Conservation (phyloP, 2,113 vertebrate genomes). For the Toxostoma redivivum region DNA sequence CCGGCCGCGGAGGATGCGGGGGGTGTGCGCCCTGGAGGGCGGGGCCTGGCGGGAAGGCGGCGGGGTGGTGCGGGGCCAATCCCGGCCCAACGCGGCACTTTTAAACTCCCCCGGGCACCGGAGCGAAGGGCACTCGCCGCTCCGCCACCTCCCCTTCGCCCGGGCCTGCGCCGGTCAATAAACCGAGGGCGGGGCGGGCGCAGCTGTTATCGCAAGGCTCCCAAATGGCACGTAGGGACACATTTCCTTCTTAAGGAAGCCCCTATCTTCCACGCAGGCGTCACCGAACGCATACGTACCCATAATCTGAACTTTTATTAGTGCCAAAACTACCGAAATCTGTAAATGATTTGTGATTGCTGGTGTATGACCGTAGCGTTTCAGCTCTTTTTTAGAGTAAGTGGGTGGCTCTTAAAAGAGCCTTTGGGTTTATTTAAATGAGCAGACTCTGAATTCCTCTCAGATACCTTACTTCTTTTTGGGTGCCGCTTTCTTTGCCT, state of each 20-base stretch:
- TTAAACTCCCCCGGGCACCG: background rate
- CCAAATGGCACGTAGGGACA: accelerated
- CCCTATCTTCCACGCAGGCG: accelerated
- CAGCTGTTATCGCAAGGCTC: accelerated
- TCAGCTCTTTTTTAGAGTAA: background rate
- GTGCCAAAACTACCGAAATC: accelerated
- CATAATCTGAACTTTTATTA: accelerated
- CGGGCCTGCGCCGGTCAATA: accelerated
- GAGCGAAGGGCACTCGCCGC: accelerated
- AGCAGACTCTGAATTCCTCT: background rate
- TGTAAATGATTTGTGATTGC: accelerated
- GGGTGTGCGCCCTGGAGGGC: background rate
- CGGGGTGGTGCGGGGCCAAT: background rate
- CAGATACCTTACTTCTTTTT: conserved; percentile 37
- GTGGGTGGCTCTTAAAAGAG: conserved; percentile 77
- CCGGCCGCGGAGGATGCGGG: too few relatives aligned
- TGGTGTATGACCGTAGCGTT: background rate
- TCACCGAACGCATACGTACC: accelerated
- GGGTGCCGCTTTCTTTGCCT: background rate
- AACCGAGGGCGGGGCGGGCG: accelerated
- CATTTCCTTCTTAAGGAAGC: background rate
- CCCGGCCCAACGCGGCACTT: background rate
- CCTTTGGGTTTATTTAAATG: conserved; percentile 52
- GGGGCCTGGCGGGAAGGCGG: background rate
- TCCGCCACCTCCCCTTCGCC: accelerated